phyloP scores from a whole-genome alignment of 2,797 vertebrate species.

The Valencia hispanica region DNA sequence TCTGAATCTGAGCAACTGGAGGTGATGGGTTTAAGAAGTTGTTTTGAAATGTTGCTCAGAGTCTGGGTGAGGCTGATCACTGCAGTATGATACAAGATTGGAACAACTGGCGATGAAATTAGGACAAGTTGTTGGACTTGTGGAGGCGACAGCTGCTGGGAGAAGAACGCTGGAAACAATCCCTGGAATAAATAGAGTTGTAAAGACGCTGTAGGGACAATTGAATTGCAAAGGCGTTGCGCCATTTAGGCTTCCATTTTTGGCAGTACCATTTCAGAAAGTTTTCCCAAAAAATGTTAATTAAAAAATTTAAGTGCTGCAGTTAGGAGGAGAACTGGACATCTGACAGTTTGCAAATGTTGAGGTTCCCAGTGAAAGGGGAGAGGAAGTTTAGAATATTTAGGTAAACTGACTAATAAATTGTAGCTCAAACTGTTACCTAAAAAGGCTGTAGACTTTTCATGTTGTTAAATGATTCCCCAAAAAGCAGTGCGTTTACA shows the following conservation, averaged over 20 bases:
- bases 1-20: not conserved
- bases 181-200: constrained; percentile 26
- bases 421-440: not conserved
- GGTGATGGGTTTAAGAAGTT: not conserved
- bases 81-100: constrained; percentile 21
- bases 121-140: constrained; percentile 39
- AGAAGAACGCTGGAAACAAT: constrained; percentile 55
- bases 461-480: not conserved
- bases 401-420: not conserved
- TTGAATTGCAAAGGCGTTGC: not conserved
- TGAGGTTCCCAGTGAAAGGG: not conserved
- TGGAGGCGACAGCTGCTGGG: constrained; percentile 58
- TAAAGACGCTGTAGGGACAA: constrained; percentile 26
- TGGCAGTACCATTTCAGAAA: not conserved
- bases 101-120: constrained; percentile 31
- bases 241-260: not conserved
- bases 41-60: constrained; percentile 29
- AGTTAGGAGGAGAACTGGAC: too few species aligned
- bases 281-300: not conserved
- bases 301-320: not conserved
- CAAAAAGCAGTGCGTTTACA: not conserved
- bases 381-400: not conserved
- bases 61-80: constrained; percentile 20
- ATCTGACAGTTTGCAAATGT: not conserved
- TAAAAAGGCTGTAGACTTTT: constrained; percentile 1